Evolutionary conservation across 1,140 invertebrate genomes (phyloP).

Genomic region (Lysiphlebus fabarum): DNA sequence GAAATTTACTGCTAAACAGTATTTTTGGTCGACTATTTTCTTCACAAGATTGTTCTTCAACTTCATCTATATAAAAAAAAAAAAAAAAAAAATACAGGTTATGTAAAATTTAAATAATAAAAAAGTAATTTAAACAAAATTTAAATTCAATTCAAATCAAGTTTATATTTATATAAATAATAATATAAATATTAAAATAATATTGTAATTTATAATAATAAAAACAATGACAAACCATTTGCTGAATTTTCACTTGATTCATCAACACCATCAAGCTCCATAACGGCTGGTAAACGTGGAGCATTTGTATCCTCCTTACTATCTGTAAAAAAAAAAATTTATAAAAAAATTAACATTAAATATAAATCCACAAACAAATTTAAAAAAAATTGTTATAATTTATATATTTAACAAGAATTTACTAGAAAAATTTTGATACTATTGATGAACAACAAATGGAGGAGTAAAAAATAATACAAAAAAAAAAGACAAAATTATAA

Average conservation of each 20-base stretch:
- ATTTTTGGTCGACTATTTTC: constrained; percentile 33
- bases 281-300: constrained; percentile 34
- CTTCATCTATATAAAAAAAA: constrained; percentile 29
- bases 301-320: constrained; percentile 35
- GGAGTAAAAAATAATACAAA: neutral
- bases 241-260: constrained; percentile 41
- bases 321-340: constrained; percentile 36
- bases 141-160: constrained; percentile 16
- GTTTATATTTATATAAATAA: constrained; percentile 6
- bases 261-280: constrained; percentile 45
- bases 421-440: neutral
- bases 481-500: neutral
- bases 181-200: constrained; percentile 11
- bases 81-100: neutral
- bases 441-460: neutral
- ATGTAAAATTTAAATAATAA: neutral
- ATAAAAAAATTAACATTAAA: constrained; percentile 26
- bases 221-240: constrained; percentile 34
- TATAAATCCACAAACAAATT: neutral
- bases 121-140: neutral
- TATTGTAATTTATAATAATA: neutral
- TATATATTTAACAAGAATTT: neutral
- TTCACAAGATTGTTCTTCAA: constrained; percentile 29
- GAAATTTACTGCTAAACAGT: constrained; percentile 24
- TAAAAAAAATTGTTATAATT: neutral